These are phyloP conservation scores for Pterostichus madidus DNA, from an alignment of 2,888 invertebrate species.

Conservation along the genomic window DNA sequence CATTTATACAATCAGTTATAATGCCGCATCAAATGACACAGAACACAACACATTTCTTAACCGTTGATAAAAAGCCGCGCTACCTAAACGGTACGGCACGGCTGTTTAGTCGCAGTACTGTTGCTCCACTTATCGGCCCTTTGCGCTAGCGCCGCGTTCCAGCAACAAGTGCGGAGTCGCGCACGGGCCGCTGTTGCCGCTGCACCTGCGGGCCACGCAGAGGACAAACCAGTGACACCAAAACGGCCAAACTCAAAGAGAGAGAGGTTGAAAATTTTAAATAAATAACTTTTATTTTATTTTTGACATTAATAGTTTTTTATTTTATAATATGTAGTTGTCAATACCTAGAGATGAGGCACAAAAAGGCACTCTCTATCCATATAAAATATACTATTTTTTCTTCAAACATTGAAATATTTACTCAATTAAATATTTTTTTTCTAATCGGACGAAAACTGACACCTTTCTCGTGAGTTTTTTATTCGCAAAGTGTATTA, in stretches of 20 bases:
- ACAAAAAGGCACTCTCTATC: too few species aligned
- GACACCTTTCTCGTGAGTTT: too few species aligned
- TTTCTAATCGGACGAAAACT: too few species aligned
- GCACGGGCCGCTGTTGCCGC: conserved; percentile 22
- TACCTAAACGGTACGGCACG: conserved; percentile 2
- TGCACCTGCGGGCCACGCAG: conserved; percentile 26
- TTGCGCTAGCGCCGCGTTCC: conserved; percentile 29
- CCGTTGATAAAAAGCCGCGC: conserved; percentile 1
- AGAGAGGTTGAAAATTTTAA: not conserved
- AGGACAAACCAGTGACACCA: not conserved
- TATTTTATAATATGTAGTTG: too few species aligned
- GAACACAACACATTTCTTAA: conserved; percentile 4
- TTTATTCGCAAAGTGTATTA: too few species aligned
- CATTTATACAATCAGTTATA: too few species aligned
- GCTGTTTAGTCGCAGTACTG: not conserved
- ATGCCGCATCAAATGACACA: not conserved
- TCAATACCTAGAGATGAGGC: too few species aligned
- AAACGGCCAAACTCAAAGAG: not conserved
- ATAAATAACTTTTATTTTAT: too few species aligned
- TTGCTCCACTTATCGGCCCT: conserved; percentile 25
- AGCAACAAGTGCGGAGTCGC: conserved; percentile 40
- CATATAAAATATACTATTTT: too few species aligned
- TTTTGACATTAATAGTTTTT: too few species aligned
- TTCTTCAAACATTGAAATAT: too few species aligned
- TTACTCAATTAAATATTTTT: too few species aligned